Evolutionary conservation across 2,113 vertebrate genomes (phyloP).

Genomic region (Thunnus maccoyii): DNA sequence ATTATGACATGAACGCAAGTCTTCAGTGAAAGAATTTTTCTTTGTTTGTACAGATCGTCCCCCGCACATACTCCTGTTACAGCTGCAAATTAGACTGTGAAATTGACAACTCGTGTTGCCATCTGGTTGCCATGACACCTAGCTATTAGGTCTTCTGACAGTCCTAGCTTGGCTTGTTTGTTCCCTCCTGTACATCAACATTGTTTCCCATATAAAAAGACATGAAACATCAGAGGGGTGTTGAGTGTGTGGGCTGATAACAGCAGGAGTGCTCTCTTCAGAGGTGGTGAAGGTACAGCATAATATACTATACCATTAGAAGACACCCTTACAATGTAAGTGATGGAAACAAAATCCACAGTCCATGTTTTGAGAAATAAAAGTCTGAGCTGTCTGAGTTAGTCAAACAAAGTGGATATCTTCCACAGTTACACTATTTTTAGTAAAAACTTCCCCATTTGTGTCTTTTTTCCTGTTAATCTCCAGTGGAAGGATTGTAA

Average conservation of each 20-base stretch:
- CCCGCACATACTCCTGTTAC: constrained; percentile 58
- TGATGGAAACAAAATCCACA: no score
- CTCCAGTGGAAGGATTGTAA: neutral
- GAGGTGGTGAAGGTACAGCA: constrained; percentile 6
- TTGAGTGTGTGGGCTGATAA: constrained; percentile 40
- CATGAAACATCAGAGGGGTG: constrained; percentile 20
- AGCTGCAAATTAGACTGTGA: constrained; percentile 84
- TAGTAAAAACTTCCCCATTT: no score
- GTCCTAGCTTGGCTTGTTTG: constrained; percentile 50
- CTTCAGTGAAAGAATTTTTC: constrained; percentile 40
- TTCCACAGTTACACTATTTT: no score
- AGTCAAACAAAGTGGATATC: no score
- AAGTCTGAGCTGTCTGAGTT: no score
- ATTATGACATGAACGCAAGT: constrained; percentile 6
- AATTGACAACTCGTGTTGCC: constrained; percentile 81
- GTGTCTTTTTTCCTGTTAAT: neutral
- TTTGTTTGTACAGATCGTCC: constrained; percentile 39
- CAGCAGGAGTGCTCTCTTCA: constrained; percentile 9
- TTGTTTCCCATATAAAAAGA: constrained; percentile 54
- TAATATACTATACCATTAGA: neutral
- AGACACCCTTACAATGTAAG: no score
- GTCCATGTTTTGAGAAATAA: no score
- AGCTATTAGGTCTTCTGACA: constrained; percentile 70
- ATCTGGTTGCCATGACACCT: constrained; percentile 82
- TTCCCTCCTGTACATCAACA: constrained; percentile 43